Evolutionary conservation across 2,888 invertebrate genomes (phyloP), one percentile per base, ranked within the genome.

Genomic region (Cyrtodaria siliqua): DNA sequence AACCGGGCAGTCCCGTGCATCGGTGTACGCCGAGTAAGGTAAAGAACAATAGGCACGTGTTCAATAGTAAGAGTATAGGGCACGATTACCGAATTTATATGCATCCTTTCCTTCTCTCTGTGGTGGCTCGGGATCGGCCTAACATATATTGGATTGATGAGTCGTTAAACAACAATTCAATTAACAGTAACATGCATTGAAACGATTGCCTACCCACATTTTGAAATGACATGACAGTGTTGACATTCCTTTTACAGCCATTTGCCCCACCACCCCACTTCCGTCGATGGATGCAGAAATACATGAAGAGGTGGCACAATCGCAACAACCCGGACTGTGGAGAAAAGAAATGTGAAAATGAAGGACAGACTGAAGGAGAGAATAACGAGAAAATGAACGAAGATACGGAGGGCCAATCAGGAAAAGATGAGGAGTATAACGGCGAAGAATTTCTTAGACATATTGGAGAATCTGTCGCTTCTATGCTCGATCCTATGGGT

Each of bases 401-500:
- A 16, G 47, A 72, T 9, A 63, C 72, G 4, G 82, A 72, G n/a
- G 75, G 69, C 9, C 73, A 69, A 59, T 71, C 56, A 20, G 71
- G 73, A 47, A 70, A 77, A 14, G 27, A 63, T 8, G 68, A 55
- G n/a, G 82, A 86, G 3, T 62, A 56, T 2, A 62, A 73, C 16
- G 86, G 89, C 33, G 89, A 86, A 26, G 89, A 88, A n/a, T 93
- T 92, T 71, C 87, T 94, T 60, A 91, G 92, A 68, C 91, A 90
- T 57, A 89, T 94, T 44, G 94, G 94, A 4, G 93, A 93, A 60
- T 92, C 92, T 60, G 93, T 94, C 20, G 92, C 94, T 2, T 92
- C 93, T 55, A 92, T 94, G 85, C 88, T 94, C 75, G 94, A 94
- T 84, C 94, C 94, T 6, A 90, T 94, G 29, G 94, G 93, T 92